Evolutionary conservation across 2,888 invertebrate genomes (phyloP).

Genomic region (Crematogaster levior): DNA sequence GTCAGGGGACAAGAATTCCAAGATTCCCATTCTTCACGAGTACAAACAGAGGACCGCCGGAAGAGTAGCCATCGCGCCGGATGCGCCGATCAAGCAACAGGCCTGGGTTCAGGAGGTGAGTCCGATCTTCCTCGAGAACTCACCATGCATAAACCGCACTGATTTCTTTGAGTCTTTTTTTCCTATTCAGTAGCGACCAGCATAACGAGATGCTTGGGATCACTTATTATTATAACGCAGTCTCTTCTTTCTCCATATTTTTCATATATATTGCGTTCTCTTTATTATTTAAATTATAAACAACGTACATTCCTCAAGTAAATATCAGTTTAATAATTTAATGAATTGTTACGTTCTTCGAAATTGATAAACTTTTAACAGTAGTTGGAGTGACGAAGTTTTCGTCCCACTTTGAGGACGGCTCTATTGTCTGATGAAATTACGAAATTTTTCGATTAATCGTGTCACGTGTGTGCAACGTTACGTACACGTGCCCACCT

Average conservation of each 20-base stretch:
- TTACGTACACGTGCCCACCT: slow-evolving; percentile 43
- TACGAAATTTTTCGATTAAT: slow-evolving; percentile 65
- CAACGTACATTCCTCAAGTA: not conserved
- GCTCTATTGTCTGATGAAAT: slow-evolving; percentile 34
- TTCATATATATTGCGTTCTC: not conserved
- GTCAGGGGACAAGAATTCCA: slow-evolving; percentile 91
- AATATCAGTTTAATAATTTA: not conserved
- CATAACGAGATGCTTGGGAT: slow-evolving; percentile 1
- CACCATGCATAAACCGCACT: slow-evolving; percentile 1
- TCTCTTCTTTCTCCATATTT: not conserved
- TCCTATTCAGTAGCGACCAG: not conserved
- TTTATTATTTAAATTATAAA: not conserved
- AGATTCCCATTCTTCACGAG: slow-evolving; percentile 92
- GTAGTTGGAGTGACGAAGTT: slow-evolving; percentile 1
- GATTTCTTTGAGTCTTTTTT: not conserved
- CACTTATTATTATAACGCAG: not conserved
- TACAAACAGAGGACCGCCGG: slow-evolving; percentile 88
- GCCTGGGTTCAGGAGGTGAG: slow-evolving; percentile 89
- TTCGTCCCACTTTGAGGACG: slow-evolving; percentile 22
- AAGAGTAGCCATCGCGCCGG: slow-evolving; percentile 90
- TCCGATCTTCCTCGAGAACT: slow-evolving; percentile 43
- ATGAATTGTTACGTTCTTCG: not conserved
- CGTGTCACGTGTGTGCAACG: slow-evolving; percentile 43
- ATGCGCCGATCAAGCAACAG: slow-evolving; percentile 91
- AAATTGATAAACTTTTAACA: not conserved